These are phyloP conservation scores for Glaucomys volans DNA, from an alignment of 2,113 vertebrate genomes.

Conservation along the genomic window DNA sequence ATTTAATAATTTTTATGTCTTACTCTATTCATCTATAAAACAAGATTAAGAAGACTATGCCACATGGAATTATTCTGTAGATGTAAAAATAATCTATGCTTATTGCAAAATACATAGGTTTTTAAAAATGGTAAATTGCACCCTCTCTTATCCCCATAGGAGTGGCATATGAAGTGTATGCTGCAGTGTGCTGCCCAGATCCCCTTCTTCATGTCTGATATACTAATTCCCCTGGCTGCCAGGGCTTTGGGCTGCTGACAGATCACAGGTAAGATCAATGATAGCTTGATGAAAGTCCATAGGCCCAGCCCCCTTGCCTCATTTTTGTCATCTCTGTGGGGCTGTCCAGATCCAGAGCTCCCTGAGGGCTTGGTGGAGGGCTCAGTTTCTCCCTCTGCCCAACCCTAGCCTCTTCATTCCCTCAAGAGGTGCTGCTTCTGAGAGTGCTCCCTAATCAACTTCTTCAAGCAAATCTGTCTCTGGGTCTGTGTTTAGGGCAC, in stretches of 20 bases:
- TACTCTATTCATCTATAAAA: not conserved
- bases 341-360: not conserved
- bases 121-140: not conserved
- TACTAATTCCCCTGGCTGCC: not conserved
- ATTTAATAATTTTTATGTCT: not conserved
- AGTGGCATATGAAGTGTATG: too few relatives aligned
- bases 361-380: not conserved
- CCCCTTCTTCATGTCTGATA: rapidly evolving
- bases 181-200: not conserved
- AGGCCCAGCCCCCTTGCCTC: not conserved
- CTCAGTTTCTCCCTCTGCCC: not conserved
- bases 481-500: not conserved
- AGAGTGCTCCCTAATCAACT: not conserved
- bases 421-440: too few relatives aligned
- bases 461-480: not conserved
- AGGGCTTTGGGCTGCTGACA: not conserved
- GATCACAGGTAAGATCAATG: not conserved
- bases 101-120: not conserved
- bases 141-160: not conserved
- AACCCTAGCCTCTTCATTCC: not conserved
- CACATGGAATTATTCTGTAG: not conserved
- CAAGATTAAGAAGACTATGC: not conserved
- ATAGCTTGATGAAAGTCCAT: not conserved
- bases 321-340: too few relatives aligned
- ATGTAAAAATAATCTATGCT: not conserved